Percentiles rank a stretch among this genome's conserved stretches.
These are phyloP conservation scores for Zaprionus africanus DNA, from an alignment of 1,140 invertebrate genomes.

Conservation along the genomic window DNA sequence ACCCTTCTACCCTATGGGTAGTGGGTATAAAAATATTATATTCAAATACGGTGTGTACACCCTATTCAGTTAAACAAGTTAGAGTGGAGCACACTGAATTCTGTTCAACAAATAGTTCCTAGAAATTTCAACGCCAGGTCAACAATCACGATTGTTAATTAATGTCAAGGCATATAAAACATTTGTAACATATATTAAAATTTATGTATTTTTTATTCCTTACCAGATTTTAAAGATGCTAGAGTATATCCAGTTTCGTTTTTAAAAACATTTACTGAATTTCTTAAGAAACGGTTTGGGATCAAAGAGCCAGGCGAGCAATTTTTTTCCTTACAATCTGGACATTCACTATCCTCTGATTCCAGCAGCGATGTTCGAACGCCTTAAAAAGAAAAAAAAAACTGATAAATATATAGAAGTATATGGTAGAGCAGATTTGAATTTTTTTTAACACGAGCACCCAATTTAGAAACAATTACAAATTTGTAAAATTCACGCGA, in stretches of 20 bases:
- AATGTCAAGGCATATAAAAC: background rate
- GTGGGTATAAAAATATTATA: too few species aligned
- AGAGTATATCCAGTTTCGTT: constrained; percentile 93
- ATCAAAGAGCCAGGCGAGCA: constrained; percentile 96
- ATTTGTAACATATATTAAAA: background rate
- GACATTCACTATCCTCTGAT: constrained; percentile 97
- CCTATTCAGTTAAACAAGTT: too few species aligned
- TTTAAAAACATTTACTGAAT: constrained; percentile 93
- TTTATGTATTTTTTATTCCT: background rate
- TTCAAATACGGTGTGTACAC: too few species aligned
- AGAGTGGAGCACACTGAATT: too few species aligned
- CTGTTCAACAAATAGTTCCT: too few species aligned
- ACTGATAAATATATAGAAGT: constrained; percentile 11
- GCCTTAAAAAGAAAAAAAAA: constrained; percentile 86
- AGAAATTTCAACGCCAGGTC: too few species aligned
- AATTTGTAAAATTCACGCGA: background rate
- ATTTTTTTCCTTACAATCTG: constrained; percentile 95
- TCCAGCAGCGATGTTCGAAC: constrained; percentile 94
- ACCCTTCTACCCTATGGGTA: too few species aligned
- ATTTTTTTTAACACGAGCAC: background rate
- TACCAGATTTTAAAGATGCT: constrained; percentile 56
- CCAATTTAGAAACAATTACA: background rate
- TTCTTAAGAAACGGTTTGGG: constrained; percentile 95
- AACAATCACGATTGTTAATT: too few species aligned
- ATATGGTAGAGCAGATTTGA: too few species aligned